Percentiles rank a stretch among this genome's conserved stretches.
Evolutionary conservation across 2,888 invertebrate species (phyloP).

Genomic region (Eretmocerus hayati): DNA sequence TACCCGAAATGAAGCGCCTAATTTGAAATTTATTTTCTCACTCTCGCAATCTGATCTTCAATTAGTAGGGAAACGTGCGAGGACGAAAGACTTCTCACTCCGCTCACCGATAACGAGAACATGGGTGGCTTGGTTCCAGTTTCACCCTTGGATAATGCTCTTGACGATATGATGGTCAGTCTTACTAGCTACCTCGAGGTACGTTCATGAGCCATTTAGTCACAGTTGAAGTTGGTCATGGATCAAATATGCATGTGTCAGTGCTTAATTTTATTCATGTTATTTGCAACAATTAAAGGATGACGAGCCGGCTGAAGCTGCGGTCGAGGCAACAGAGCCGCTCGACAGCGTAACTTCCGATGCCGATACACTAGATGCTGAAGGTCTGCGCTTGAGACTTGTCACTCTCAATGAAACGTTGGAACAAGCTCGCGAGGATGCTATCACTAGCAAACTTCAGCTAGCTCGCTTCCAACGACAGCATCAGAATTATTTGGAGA

Average conservation of each 20-base stretch:
- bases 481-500: conserved; percentile 43
- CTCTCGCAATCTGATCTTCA: not conserved
- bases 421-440: conserved; percentile 42
- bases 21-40: not conserved
- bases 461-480: conserved; percentile 41
- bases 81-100: conserved; percentile 41
- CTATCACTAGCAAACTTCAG: conserved; percentile 38
- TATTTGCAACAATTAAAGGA: conserved; percentile 28
- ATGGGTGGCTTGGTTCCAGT: conserved; percentile 42
- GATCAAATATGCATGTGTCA: not conserved
- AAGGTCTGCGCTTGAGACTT: conserved; percentile 34
- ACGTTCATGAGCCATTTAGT: conserved; percentile 21
- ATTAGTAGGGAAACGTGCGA: conserved; percentile 26
- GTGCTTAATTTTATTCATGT: not conserved
- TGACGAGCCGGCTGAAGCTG: conserved; percentile 38
- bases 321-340: conserved; percentile 40
- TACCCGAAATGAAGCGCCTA: not conserved
- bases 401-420: conserved; percentile 38
- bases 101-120: conserved; percentile 38
- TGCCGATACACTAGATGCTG: conserved; percentile 33
- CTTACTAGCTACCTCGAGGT: conserved; percentile 45
- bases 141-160: conserved; percentile 40
- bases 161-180: conserved; percentile 40
- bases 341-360: conserved; percentile 30
- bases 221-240: no score